Conservation (phyloP, 2,888 invertebrate genomes). For the Nesidiocoris tenuis region DNA sequence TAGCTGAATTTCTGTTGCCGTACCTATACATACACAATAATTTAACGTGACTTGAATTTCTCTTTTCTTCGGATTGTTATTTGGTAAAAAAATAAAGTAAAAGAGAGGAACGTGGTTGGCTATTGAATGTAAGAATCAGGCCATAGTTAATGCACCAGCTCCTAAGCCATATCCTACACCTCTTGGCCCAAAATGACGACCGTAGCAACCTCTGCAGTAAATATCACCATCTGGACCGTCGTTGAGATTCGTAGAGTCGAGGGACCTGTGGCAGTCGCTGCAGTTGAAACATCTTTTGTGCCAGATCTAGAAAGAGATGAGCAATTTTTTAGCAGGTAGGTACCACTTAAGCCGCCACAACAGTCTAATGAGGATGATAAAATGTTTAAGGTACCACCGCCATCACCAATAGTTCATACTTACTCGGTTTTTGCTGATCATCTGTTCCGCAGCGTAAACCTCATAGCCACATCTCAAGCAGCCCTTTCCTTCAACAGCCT, state of each 20-base stretch:
- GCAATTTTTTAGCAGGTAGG: background rate
- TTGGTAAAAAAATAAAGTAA: slow-evolving; percentile 11
- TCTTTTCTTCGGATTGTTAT: background rate
- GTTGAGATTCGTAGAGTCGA: slow-evolving; percentile 86
- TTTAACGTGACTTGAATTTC: no score
- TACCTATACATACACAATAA: no score
- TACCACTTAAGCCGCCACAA: background rate
- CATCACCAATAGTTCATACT: no score
- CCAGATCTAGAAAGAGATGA: slow-evolving; percentile 61
- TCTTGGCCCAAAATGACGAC: slow-evolving; percentile 81
- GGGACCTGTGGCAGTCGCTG: slow-evolving; percentile 78
- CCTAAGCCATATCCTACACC: slow-evolving; percentile 90
- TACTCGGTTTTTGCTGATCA: slow-evolving; percentile 85
- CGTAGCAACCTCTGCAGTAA: slow-evolving; percentile 89
- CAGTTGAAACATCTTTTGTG: slow-evolving; percentile 94
- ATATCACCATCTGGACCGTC: slow-evolving; percentile 92
- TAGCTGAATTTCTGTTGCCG: background rate
- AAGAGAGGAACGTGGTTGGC: slow-evolving; percentile 20
- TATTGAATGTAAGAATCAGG: slow-evolving; percentile 56
- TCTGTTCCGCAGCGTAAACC: slow-evolving; percentile 94
- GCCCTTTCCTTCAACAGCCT: slow-evolving; percentile 73
- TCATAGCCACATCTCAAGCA: slow-evolving; percentile 86
- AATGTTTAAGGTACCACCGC: no score
- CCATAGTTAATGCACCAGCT: slow-evolving; percentile 86
- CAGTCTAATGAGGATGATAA: no score